Base-by-base conservation (phyloP, 1,140 invertebrate species). In the Zaprionus vittiger region DNA sequence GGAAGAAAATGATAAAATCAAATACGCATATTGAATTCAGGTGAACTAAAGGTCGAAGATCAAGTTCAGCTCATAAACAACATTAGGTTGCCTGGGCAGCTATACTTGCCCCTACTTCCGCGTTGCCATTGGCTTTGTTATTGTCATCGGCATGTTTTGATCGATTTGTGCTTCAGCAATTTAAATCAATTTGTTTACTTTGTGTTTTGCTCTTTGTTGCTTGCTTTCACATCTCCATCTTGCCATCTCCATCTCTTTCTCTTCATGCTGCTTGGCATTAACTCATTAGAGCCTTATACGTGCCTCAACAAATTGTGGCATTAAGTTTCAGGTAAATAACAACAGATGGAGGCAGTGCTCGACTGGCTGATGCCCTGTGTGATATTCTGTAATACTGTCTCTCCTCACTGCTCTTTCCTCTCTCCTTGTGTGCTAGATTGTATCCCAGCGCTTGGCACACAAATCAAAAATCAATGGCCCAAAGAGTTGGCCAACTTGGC, bases 391-490 rank as follows among this genome's bases (percentile, higher is more conserved):
- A 11, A 34, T 34, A 34, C 31, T 34, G 9, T 34, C 31, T 34
- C 9, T 11, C 2, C 31, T 34, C 0, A 0, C 31, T 11, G 3
- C 9, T 11, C 31, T 34, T 2, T 34, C 0, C 9, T 11, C 31
- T 34, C 31, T 11, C 2, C 28, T 31, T 7, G 6, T 31, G 7
- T 31, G 28, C 6, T 7, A 31, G 38, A 73, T 77, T 44, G 71
- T 70, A 28, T 38, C 69, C 64, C 65, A 59, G 41, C 55, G 61
- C 62, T 41, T 47, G 65, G 41, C 52, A 60, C 37, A 41, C 22
- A 37, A 47, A 47, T 28, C 61, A 61, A 34, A 77, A 84, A 84
- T 80, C 81, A 75, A 73, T 81, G 82, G 49, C 63, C 28, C n/a
- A 49, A 47, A 62, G 64, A 63, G 56, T 65, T 77, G 79, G 68